Base-by-base conservation (phyloP, 2,888 invertebrate species). In the Euzetes globulus region DNA sequence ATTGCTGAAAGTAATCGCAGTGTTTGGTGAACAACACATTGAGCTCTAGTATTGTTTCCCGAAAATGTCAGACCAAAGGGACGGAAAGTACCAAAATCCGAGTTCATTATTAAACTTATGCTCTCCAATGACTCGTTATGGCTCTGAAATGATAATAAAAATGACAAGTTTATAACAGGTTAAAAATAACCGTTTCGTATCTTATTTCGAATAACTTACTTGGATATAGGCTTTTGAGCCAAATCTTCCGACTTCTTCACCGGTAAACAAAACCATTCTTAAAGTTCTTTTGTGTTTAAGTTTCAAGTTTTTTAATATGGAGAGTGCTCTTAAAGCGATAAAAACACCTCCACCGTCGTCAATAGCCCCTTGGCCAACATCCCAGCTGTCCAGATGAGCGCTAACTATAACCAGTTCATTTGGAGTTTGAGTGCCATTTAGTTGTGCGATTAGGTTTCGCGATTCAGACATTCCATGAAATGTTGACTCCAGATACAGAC, bases 351-450 rank as follows among this genome's bases (percentile, higher is more conserved):
- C 91, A 3, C 83, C 84, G 79, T 92, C 91, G 81, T 92, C 92
- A 91, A 92, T 90, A 6, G 91, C 91, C 19, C 92, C 92, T 79
- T 89, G 87, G 0, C 92, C 92, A 15, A 92, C 90, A 82, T 92
- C 91, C 92, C 92, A 92, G 80, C 90, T 90, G 80, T 92, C 92
- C 37, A 92, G 85, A 82, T 92, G 92, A 17, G 92, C 92, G 3
- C 91, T 91, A 25, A 91, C 87, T 25, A 92, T 84, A 0, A 92
- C 91, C 0, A 89, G 84, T 80, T 81, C 45, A 65, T 73, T n/a
- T 0, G 65, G 41, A 29, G 50, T 27, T 52, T 73, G 11, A 41
- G 25, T 41, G 63, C 73, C 73, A 7, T 15, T 17, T 0, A 73
- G n/a, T 19, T 73, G 65, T 13, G 65, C 65, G 11, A 73, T 65